Conservation (phyloP, 2,113 vertebrate genomes). For the Ursus arctos region DNA sequence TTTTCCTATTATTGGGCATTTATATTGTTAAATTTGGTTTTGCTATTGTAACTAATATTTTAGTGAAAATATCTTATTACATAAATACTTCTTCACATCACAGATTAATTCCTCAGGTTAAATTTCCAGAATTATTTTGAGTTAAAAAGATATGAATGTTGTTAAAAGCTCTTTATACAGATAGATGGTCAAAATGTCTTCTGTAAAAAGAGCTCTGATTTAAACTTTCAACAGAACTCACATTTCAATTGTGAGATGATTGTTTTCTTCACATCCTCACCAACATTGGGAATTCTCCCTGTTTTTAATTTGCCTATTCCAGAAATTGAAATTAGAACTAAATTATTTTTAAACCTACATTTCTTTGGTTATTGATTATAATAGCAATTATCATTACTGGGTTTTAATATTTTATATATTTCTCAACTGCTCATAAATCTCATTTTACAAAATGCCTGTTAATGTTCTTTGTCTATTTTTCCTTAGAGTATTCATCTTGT, state of each 20-base stretch:
- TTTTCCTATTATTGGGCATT: not conserved
- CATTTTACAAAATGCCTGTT: conserved; percentile 29
- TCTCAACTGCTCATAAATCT: not conserved
- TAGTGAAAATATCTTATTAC: not conserved
- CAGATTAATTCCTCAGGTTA: not conserved
- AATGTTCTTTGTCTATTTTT: conserved; percentile 21
- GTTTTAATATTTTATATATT: not conserved
- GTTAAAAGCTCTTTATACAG: not conserved
- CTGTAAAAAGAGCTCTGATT: not conserved
- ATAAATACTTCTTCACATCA: not conserved
- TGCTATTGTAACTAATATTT: not conserved
- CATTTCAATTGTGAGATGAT: not conserved
- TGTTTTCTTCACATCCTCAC: not conserved
- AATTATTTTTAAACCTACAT: conserved; percentile 11
- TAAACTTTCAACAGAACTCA: not conserved
- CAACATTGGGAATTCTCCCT: not conserved
- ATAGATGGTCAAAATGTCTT: not conserved
- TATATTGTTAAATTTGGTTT: conserved; percentile 12
- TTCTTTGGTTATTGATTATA: not conserved
- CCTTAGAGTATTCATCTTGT: not conserved
- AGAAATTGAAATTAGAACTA: not conserved
- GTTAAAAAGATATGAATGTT: not conserved
- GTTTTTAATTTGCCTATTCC: not conserved
- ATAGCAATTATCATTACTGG: conserved; percentile 17
- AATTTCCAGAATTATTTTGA: conserved; percentile 22